Conservation (phyloP, 2,113 vertebrate genomes). For the Myrmecobius fasciatus region DNA sequence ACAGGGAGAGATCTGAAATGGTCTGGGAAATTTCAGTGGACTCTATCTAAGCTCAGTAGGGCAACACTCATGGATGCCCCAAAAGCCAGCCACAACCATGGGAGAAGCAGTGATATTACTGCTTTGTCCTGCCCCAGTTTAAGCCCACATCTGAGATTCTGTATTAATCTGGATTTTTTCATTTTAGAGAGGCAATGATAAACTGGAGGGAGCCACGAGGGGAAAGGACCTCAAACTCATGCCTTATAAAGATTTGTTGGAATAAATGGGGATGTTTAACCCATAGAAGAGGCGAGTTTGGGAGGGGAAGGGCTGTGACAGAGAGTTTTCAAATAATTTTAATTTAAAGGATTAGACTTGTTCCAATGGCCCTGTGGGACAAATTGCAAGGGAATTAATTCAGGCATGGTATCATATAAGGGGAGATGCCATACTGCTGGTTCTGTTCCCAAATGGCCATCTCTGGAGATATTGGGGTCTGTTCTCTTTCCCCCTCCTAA, state of each 20-base stretch:
- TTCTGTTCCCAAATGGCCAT: too few species aligned
- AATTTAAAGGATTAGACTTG: background rate
- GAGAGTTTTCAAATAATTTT: background rate
- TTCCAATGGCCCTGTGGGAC: background rate
- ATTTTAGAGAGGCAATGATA: background rate
- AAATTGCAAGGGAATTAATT: background rate
- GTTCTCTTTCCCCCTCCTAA: too few species aligned
- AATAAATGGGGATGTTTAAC: background rate
- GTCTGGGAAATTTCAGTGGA: background rate
- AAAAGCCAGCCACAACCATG: background rate
- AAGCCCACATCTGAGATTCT: background rate
- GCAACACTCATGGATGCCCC: too few species aligned
- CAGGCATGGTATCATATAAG: background rate
- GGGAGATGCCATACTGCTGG: background rate
- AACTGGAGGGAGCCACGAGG: background rate
- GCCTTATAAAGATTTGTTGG: background rate
- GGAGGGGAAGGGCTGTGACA: background rate
- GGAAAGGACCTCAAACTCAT: background rate
- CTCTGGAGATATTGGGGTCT: background rate
- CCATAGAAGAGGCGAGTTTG: background rate
- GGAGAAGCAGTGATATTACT: too few species aligned
- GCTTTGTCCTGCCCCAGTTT: background rate
- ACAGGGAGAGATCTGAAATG: background rate
- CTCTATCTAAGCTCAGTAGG: background rate
- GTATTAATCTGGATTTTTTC: background rate